A percentile compares a stretch with the other conserved stretches of the same genome.
These are phyloP conservation scores for Dendrophyllia cribrosa DNA, from an alignment of 64 coral and sea anemone genomes.

Conservation along the genomic window DNA sequence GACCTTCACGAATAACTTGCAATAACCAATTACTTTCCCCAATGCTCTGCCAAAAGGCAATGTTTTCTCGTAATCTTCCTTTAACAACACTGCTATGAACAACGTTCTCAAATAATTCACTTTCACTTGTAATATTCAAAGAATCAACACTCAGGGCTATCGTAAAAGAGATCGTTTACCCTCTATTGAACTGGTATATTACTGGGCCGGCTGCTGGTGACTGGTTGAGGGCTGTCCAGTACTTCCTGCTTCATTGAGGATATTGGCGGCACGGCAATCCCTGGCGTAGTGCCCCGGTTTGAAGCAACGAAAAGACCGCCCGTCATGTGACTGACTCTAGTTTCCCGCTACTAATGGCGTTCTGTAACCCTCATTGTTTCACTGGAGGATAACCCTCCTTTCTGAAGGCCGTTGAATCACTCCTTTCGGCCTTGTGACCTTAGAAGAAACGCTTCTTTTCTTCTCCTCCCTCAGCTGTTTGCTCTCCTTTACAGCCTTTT, in stretches of 20 bases:
- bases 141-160: background rate
- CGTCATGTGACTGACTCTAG: background rate
- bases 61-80: background rate
- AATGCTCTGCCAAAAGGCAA: background rate
- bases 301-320: conserved; percentile 22
- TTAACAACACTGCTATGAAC: background rate
- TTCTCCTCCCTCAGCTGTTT: background rate
- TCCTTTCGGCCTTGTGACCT: background rate
- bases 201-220: background rate
- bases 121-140: background rate
- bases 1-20: conserved; percentile 22
- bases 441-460: background rate
- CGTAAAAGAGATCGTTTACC: background rate
- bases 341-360: conserved; percentile 15
- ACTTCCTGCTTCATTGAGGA: background rate
- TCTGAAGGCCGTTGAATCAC: conserved; percentile 2
- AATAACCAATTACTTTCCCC: background rate
- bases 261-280: background rate
- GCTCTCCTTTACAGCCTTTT: background rate
- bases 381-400: conserved; percentile 30
- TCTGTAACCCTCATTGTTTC: background rate
- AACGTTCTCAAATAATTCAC: background rate
- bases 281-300: conserved; percentile 13
- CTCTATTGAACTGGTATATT: background rate
- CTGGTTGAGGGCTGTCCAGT: background rate